Conservation (phyloP, 2,113 vertebrate genomes). For the Entosphenus tridentatus region DNA sequence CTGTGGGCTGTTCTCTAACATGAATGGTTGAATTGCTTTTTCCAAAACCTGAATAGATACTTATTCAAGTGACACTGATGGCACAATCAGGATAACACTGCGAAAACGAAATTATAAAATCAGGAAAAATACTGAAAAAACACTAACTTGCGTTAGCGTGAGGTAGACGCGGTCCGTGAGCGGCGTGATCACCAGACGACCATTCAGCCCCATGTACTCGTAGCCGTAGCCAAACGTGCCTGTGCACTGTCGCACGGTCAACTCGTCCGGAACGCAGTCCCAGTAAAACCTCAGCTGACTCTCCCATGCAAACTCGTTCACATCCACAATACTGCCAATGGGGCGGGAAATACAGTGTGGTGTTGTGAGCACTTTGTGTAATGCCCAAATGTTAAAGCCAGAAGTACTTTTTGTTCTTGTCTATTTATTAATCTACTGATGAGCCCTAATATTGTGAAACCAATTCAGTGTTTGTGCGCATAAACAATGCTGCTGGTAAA, state of each 20-base stretch:
- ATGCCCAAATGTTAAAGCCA: not conserved
- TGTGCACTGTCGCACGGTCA: constrained; percentile 61
- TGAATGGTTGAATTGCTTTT: too few relatives aligned
- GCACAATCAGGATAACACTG: too few relatives aligned
- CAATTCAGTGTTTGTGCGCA: not conserved
- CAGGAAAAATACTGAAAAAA: too few relatives aligned
- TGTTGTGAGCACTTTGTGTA: too few relatives aligned
- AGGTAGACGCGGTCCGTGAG: constrained; percentile 86
- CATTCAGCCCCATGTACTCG: constrained; percentile 93
- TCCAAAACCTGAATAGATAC: too few relatives aligned
- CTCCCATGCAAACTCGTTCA: constrained; percentile 76
- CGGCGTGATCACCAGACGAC: constrained; percentile 76
- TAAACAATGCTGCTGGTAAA: too few relatives aligned
- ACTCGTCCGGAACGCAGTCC: constrained; percentile 36
- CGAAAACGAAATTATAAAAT: too few relatives aligned
- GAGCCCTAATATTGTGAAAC: not conserved
- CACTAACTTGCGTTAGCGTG: constrained; percentile 67
- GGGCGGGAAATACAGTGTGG: not conserved
- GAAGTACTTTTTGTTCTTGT: not conserved
- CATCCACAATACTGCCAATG: constrained; percentile 45
- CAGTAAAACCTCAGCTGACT: constrained; percentile 88
- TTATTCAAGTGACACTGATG: too few relatives aligned
- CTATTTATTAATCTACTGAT: not conserved
- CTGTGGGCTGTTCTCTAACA: too few relatives aligned
- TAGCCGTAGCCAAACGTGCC: constrained; percentile 69